These are phyloP conservation scores for Micrasema longulum DNA, from an alignment of 1,140 invertebrate species.

Conservation along the genomic window DNA sequence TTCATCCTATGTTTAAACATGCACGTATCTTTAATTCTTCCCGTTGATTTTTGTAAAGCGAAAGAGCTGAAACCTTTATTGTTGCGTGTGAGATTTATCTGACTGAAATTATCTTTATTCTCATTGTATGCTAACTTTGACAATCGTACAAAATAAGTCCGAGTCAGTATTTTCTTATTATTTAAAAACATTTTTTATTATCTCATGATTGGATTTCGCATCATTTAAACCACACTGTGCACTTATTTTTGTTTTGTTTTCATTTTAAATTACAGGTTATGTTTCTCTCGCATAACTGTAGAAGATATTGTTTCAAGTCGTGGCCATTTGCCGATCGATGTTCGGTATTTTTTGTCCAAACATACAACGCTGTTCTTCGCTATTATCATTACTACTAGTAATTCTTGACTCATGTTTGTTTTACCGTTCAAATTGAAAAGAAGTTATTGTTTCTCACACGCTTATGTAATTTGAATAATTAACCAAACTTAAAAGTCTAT, in stretches of 20 bases:
- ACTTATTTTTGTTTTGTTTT: conserved; percentile 12
- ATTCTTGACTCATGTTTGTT: conserved; percentile 23
- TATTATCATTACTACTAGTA: conserved; percentile 19
- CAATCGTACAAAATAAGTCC: too few relatives aligned
- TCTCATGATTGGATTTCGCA: too few relatives aligned
- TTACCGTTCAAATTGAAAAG: conserved; percentile 23
- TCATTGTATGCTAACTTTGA: too few relatives aligned
- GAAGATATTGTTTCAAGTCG: conserved; percentile 33
- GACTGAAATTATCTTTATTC: too few relatives aligned
- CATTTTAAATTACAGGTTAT: conserved; percentile 42
- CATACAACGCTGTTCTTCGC: conserved; percentile 15
- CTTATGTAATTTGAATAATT: conserved; percentile 8
- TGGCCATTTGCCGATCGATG: conserved; percentile 29
- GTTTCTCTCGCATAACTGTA: conserved; percentile 29
- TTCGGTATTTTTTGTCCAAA: conserved; percentile 35
- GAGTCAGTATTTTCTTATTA: too few relatives aligned
- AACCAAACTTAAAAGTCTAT: too few relatives aligned
- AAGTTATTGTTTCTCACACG: conserved; percentile 24
- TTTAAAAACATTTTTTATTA: too few relatives aligned
- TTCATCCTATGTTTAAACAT: too few relatives aligned
- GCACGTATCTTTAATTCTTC: too few relatives aligned
- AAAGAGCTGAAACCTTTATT: too few relatives aligned
- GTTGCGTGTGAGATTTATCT: too few relatives aligned
- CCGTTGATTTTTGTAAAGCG: too few relatives aligned
- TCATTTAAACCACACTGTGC: conserved; percentile 6